Base-by-base conservation (phyloP, 2,888 invertebrate genomes). In the Lottia scabra region DNA sequence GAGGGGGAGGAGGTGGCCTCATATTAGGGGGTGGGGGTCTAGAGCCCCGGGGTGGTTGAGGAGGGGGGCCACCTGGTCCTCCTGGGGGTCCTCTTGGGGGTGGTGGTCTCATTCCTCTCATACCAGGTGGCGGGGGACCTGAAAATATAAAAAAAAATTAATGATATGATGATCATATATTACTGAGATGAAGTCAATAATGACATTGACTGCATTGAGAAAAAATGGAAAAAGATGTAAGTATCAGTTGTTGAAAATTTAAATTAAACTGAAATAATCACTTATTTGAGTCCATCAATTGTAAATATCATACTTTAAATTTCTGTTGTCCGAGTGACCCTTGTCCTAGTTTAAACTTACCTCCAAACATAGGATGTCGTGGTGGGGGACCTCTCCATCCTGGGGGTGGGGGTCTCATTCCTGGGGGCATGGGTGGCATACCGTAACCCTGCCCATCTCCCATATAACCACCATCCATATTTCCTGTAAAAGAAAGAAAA, bases 371-470 rank as follows among this genome's bases (percentile, higher is more conserved):
- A 70, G 80, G 65, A 15, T 76, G 70, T 26, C 74, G 74, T 0
- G 84, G 85, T 38, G 84, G 83, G 26, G 85, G 85, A n/a, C 85
- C 86, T 75, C 84, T 80, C 84, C 85, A 84, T 15, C 85, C 85
- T 45, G 84, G 85, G 19, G 84, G 85, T 15, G 84, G 83, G 13
- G 81, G 83, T 65, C 81, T 70, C 77, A 84, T 84, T 27, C 85
- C 84, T 19, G 83, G 82, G 67, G 77, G 82, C 56, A 26, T 65
- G 45, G 65, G 19, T 16, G 72, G 45, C 65, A 71, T 44, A 69
- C 73, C 67, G 64, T 69, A 23, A 67, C 74, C 66, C 43, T 30
- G 26, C 13, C 23, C 5, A 48, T 63, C 12, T 56, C 63, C 1
- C 66, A 64, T 65, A 67, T 71, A 65, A 56, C 23, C 23, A 56